phyloP scores from a whole-genome alignment of 2,888 invertebrate genomes.

The Emmelina monodactyla region DNA sequence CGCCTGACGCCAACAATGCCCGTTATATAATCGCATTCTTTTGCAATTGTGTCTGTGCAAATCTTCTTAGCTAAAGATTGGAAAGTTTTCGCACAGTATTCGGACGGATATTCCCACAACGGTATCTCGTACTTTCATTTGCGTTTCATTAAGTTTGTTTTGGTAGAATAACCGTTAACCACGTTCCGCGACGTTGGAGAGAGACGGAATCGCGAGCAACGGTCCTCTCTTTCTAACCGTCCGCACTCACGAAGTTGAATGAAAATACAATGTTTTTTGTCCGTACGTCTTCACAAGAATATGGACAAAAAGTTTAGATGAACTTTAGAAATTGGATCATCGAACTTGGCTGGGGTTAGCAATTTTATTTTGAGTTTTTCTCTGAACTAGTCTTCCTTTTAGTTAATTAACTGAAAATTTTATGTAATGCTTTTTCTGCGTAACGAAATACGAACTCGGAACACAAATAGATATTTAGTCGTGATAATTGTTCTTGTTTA shows the following conservation, averaged over 20 bases:
- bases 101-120: constrained; percentile 23
- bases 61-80: neutral
- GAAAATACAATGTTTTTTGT: constrained; percentile 40
- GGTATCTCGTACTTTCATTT: constrained; percentile 39
- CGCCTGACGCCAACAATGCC: neutral
- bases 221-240: constrained; percentile 8
- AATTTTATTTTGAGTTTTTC: neutral
- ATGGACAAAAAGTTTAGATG: constrained; percentile 40
- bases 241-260: constrained; percentile 34
- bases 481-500: too few species aligned
- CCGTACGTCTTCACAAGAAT: constrained; percentile 31
- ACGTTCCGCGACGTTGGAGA: constrained; percentile 9
- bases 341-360: constrained; percentile 26
- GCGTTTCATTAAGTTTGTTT: constrained; percentile 41
- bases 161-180: constrained; percentile 41
- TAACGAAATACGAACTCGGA: too few species aligned
- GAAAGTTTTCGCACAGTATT: constrained; percentile 9
- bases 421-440: too few species aligned
- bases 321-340: constrained; percentile 52
- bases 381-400: neutral
- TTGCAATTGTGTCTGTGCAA: neutral
- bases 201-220: neutral
- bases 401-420: too few species aligned
- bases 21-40: neutral
- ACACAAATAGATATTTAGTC: too few species aligned